These are phyloP conservation scores for Oryctes rhinoceros DNA, from an alignment of 1,140 invertebrate species.

Conservation along the genomic window DNA sequence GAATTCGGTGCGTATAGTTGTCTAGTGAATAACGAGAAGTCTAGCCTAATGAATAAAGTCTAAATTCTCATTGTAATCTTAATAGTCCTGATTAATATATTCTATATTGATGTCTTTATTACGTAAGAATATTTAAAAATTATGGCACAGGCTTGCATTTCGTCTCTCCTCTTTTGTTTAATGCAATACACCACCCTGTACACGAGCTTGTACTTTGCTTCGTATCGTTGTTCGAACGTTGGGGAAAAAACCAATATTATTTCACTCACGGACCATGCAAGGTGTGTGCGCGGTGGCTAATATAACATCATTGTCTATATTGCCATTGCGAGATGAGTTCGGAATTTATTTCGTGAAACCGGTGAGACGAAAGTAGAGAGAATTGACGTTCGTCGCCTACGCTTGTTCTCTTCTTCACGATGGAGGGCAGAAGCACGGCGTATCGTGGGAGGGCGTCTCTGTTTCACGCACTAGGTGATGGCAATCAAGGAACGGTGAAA, in stretches of 20 bases:
- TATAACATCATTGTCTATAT: conserved; percentile 54
- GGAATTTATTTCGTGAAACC: conserved; percentile 49
- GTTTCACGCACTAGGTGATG: conserved; percentile 38
- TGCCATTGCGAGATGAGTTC: conserved; percentile 48
- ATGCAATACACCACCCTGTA: conserved; percentile 41
- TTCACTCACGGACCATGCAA: conserved; percentile 51
- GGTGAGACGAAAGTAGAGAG: background rate
- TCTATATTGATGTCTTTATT: no score
- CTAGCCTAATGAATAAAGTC: no score
- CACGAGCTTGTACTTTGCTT: conserved; percentile 25
- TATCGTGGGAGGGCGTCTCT: background rate
- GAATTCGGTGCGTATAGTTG: no score
- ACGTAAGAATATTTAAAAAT: no score
- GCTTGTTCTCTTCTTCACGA: conserved; percentile 10
- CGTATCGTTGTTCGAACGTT: conserved; percentile 16
- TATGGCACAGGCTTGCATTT: no score
- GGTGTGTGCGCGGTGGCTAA: conserved; percentile 49
- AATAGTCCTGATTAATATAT: no score
- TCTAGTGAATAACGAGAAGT: no score
- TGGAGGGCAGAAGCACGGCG: background rate
- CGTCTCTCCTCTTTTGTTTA: no score
- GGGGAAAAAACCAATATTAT: conserved; percentile 49
- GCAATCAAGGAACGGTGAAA: conserved; percentile 42
- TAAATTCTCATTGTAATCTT: no score
- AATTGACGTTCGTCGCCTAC: background rate